Evolutionary conservation across 1,140 invertebrate species (phyloP), one percentile per base, ranked within the genome.

Genomic region (Neoseiulus cucumeris): DNA sequence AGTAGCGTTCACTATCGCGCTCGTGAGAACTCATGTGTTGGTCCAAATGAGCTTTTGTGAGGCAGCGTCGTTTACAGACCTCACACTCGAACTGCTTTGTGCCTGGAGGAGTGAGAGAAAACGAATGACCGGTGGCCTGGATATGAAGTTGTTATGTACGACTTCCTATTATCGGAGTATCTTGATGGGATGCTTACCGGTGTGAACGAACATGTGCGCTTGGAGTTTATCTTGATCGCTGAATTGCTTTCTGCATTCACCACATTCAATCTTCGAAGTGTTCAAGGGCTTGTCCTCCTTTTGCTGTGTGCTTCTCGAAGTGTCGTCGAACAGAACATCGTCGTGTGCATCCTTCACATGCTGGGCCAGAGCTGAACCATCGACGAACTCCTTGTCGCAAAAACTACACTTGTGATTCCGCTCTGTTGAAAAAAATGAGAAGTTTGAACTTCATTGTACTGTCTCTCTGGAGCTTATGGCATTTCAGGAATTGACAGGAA

Each of bases 191-290:
- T 4, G 28, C 45, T 47, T 22, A 47, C 68, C 64, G 7, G 67
- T 68, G 28, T 69, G 68, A 1, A 68, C 22, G n/a, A 66, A 42
- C n/a, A 68, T 65, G 45, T 69, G 68, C 25, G 67, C 68, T 42
- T 69, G 67, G 7, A 69, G 39, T 28, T 68, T 65, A 44, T 66
- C 42, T 66, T 69, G 67, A 6, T 67, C 44, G 9, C 64, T 64
- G n/a, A 69, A 69, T 14, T 64, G 64, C 51, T 67, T 69, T 7
- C 39, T 25, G 33, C 68, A 69, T 14, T 66, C 64, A 20, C 67
- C 59, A 51, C 68, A 69, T 7, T 44, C 7, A 12, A 64, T 39
- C 9, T 39, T 39, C 33, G 33, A 39, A 4, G 9, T 9, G 33
- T 39, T 39, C 33, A 9, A 6, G 4, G 33, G 9, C 33, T 39